These are phyloP conservation scores for Ophioninae sp. DNA, from an alignment of 2,888 invertebrate genomes.

Conservation along the genomic window DNA sequence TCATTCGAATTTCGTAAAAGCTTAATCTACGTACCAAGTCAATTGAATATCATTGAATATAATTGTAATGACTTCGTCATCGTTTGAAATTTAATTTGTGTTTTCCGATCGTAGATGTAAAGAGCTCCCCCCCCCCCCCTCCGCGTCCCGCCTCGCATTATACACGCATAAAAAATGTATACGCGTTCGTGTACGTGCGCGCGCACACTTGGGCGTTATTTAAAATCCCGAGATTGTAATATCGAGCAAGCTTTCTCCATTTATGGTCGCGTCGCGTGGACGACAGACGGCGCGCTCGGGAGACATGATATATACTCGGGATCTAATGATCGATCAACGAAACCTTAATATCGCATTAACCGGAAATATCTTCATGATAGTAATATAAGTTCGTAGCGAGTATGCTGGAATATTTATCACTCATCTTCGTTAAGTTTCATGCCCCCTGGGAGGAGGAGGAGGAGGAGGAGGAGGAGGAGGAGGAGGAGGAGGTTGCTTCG, in stretches of 20 bases:
- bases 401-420: not conserved
- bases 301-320: slow-evolving; percentile 38
- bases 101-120: slow-evolving; percentile 23
- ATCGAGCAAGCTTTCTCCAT: slow-evolving; percentile 63
- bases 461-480: no score
- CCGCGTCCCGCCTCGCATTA: not conserved
- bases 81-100: slow-evolving; percentile 41
- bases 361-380: slow-evolving; percentile 23
- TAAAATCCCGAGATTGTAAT: slow-evolving; percentile 57
- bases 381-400: slow-evolving; percentile 3
- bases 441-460: not conserved
- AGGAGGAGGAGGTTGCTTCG: no score
- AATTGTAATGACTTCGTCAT: slow-evolving; percentile 53
- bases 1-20: slow-evolving; percentile 41
- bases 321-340: slow-evolving; percentile 60
- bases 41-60: slow-evolving; percentile 59
- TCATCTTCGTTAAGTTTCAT: slow-evolving; percentile 8
- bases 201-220: slow-evolving; percentile 44
- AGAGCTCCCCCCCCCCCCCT: not conserved
- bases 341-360: slow-evolving; percentile 50
- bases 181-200: not conserved
- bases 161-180: slow-evolving; percentile 11
- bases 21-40: slow-evolving; percentile 22
- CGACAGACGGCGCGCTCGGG: slow-evolving; percentile 44
- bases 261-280: slow-evolving; percentile 60